Conservation (phyloP, 1,140 invertebrate genomes). For the Drosophila prosaltans region DNA sequence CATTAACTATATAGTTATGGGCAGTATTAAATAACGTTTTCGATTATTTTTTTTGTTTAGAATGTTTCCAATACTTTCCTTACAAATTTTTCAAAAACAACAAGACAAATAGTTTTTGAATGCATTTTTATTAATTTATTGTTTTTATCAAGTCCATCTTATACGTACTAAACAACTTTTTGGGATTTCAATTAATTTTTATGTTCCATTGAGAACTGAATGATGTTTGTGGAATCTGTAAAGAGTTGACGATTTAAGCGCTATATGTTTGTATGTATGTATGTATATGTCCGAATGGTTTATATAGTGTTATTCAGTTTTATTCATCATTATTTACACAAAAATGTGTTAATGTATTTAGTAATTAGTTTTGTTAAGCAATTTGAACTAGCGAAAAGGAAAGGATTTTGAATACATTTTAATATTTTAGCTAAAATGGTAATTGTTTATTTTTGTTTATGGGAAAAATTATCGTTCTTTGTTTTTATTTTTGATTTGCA, state of each 20-base stretch:
- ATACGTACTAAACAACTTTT: constrained; percentile 52
- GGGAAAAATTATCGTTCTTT: constrained; percentile 29
- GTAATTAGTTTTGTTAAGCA: constrained; percentile 32
- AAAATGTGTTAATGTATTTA: constrained; percentile 43
- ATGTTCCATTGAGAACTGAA: constrained; percentile 22
- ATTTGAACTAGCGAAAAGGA: constrained; percentile 43
- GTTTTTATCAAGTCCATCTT: constrained; percentile 54
- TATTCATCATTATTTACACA: constrained; percentile 51
- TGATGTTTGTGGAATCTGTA: constrained; percentile 29
- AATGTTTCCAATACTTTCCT: not conserved
- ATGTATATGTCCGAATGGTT: constrained; percentile 15
- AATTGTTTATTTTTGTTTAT: not conserved
- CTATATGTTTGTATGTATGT: not conserved
- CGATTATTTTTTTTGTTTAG: no score
- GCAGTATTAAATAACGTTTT: no score
- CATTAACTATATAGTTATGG: no score
- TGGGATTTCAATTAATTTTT: constrained; percentile 9
- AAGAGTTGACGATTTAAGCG: constrained; percentile 34
- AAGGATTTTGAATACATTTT: constrained; percentile 44
- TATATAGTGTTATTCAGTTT: constrained; percentile 20
- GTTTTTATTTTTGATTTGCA: constrained; percentile 48
- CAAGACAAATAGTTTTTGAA: constrained; percentile 41
- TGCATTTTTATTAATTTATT: constrained; percentile 52
- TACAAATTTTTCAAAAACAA: not conserved
- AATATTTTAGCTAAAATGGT: constrained; percentile 41